A percentile compares a stretch with the other conserved stretches of the same genome.
These are phyloP conservation scores for Argyresthia goedartella DNA, from an alignment of 2,888 invertebrate species.

Conservation along the genomic window DNA sequence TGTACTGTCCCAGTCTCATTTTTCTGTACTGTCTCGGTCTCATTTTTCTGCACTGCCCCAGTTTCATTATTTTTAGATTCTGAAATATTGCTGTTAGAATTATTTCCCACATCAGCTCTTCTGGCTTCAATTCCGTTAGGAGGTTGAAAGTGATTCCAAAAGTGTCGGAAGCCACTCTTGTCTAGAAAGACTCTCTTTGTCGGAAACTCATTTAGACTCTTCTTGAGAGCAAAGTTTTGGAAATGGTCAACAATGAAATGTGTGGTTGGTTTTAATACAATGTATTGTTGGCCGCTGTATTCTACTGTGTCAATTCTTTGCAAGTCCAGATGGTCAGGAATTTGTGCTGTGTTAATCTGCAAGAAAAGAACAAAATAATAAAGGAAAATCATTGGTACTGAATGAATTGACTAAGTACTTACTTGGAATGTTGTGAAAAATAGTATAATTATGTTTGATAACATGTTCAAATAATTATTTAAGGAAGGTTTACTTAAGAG, in stretches of 20 bases:
- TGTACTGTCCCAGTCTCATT: not conserved
- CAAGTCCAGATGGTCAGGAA: conserved; percentile 36
- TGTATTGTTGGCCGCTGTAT: conserved; percentile 34
- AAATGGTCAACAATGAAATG: conserved; percentile 39
- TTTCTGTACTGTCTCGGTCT: too few relatives aligned
- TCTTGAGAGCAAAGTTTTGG: conserved; percentile 28
- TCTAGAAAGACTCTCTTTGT: conserved; percentile 33
- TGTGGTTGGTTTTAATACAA: conserved; percentile 30
- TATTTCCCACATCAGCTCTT: conserved; percentile 14
- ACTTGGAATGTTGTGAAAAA: too few relatives aligned
- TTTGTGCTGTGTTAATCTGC: conserved; percentile 12
- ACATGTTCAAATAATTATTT: too few relatives aligned
- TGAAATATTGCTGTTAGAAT: too few relatives aligned
- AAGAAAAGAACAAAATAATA: conserved; percentile 9
- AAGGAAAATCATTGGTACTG: too few relatives aligned
- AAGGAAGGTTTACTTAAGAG: too few relatives aligned
- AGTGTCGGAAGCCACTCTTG: conserved; percentile 40
- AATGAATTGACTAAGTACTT: too few relatives aligned
- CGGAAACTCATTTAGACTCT: conserved; percentile 14
- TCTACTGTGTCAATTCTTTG: conserved; percentile 34
- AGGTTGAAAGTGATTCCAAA: conserved; percentile 28
- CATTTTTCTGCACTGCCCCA: too few relatives aligned
- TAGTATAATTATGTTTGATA: too few relatives aligned
- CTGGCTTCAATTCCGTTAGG: conserved; percentile 8
- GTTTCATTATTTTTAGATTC: too few relatives aligned